Evolutionary conservation across 2,888 invertebrate species (phyloP), one percentile per base, ranked within the genome.

Genomic region (Mantis religiosa): DNA sequence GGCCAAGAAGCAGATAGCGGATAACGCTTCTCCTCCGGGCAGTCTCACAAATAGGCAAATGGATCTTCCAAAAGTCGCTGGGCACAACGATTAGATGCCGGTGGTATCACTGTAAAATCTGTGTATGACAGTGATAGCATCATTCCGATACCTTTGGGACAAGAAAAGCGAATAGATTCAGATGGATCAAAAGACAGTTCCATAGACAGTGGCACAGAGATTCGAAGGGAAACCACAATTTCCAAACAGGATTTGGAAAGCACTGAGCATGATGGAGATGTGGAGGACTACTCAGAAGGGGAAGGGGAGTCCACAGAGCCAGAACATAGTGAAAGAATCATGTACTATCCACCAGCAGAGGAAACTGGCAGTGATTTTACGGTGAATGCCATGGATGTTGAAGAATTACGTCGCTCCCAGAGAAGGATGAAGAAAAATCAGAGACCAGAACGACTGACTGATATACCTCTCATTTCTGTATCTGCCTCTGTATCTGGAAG

Each of bases 361-460:
- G 95, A 95, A 89, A 95, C 94, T 0, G 94, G 94, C 15, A 94
- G 97, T 89, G 97, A 97, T 92, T 98, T 97, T 92, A 97, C 97
- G 92, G 97, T 98, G 83, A 97, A 97, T 92, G 97, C 97, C 88
- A 97, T 98, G 95, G 97, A 98, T 92, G 97, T 96, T 1, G 97
- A 97, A 82, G 97, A 97, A 92, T 93, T 98, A 89, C 94, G 97
- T 1, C 96, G 96, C 93, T 97, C 97, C 0, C 95, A 96, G 92
- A 94, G 97, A 2, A 95, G 96, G 54, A 94, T 95, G 81, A 96
- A 96, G 92, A 95, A 96, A 84, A 95, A 95, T 84, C 92, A 92
- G 85, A 92, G 93, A 1, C 92, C 94, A 0, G 93, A 94, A 0
- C 91, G 92, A 28, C 92, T 94, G 6, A 82, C 91, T 93, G 25